A percentile compares a stretch with the other conserved stretches of the same genome.
Conservation (phyloP, 2,797 vertebrate species). For the Clarias platycephalus region DNA sequence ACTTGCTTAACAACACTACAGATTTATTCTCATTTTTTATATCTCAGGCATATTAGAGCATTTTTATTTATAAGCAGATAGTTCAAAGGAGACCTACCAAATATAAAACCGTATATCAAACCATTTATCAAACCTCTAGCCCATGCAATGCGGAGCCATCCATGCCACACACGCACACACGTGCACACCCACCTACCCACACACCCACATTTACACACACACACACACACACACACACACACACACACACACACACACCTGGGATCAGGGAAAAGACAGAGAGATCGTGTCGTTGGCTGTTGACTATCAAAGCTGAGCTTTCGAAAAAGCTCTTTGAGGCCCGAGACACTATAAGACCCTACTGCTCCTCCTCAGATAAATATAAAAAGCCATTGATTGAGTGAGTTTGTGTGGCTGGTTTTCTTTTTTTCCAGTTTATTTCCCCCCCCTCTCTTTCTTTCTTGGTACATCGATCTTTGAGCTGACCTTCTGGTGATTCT, state of each 20-base stretch:
- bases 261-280: constrained; percentile 63
- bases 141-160: constrained; percentile 38
- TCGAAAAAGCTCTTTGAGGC: constrained; percentile 85
- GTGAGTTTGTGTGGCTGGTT: constrained; percentile 65
- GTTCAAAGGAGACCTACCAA: neutral
- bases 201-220: no score
- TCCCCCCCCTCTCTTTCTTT: constrained; percentile 62
- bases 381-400: constrained; percentile 87
- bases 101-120: neutral
- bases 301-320: constrained; percentile 72
- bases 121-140: constrained; percentile 41
- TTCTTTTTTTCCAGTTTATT: constrained; percentile 16
- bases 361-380: constrained; percentile 88
- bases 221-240: constrained; percentile 30
- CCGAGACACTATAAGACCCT: constrained; percentile 80
- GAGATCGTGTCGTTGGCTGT: constrained; percentile 62
- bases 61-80: neutral
- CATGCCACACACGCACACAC: constrained; percentile 40
- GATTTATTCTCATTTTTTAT: neutral
- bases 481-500: constrained; percentile 90
- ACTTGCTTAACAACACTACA: neutral
- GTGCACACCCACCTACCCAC: neutral
- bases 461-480: constrained; percentile 85
- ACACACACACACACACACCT: constrained; percentile 37
- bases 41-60: neutral